Percentiles rank a stretch among this genome's conserved stretches.
Evolutionary conservation across 2,113 vertebrate genomes (phyloP).

Genomic region (Tympanuchus pallidicinctus): DNA sequence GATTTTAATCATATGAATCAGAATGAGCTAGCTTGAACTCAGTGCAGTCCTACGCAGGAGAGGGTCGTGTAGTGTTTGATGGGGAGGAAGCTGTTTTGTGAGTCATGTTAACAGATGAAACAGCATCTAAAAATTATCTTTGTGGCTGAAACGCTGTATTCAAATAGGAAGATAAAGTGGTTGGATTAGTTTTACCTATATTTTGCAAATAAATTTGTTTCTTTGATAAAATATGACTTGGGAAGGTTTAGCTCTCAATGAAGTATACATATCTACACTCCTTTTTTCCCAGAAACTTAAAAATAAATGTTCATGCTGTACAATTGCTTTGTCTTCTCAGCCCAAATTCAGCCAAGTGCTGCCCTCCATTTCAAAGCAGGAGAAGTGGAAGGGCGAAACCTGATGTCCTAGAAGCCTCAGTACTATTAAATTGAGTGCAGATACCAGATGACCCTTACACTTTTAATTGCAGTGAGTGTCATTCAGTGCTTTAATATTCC

Average conservation of each 20-base stretch:
- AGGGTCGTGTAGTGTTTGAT: background rate
- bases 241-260: background rate
- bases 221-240: background rate
- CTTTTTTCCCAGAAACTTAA: background rate
- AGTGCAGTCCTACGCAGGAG: slow-evolving; percentile 13
- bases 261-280: background rate
- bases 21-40: slow-evolving; percentile 3
- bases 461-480: background rate
- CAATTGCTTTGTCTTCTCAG: background rate
- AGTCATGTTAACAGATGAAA: slow-evolving; percentile 11
- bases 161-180: background rate
- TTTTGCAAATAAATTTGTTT: background rate
- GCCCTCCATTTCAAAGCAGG: background rate
- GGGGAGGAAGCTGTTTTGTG: background rate
- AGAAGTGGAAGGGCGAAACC: background rate
- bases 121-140: background rate
- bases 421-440: background rate
- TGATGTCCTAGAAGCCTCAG: background rate
- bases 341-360: background rate
- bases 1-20: slow-evolving; percentile 23
- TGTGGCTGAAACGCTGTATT: background rate
- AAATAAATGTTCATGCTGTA: background rate
- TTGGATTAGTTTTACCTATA: background rate
- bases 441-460: background rate
- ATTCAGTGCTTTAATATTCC: slow-evolving; percentile 8